Evolutionary conservation across 2,888 invertebrate species (phyloP), one percentile per base, ranked within the genome.

Genomic region (Trilocha varians): DNA sequence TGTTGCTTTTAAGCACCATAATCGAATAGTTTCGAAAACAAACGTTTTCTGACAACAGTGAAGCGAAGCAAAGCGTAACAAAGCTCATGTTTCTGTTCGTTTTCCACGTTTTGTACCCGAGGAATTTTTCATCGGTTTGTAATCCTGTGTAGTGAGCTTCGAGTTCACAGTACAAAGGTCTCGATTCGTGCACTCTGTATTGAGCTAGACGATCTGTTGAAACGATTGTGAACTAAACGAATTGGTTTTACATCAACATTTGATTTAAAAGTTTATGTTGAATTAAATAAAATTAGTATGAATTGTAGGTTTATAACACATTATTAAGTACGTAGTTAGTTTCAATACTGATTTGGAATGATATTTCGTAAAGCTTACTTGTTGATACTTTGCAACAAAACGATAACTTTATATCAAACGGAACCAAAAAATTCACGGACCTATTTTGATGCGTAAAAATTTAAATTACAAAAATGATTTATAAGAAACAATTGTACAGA

Each of bases 61-160:
- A 62, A 49, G 47, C 46, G 46, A 54, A 62, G 64, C 61, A 63
- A 65, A 63, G 55, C 54, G 47, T 43, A 44, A 57, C 63, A 64
- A 66, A 69, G 61, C 60, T 59, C 49, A 55, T 55, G 59, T 65
- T 70, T 67, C 67, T 68, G 69, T 77, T 72, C 74, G 72, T 75
- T 75, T 74, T 70, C 57, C 61, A 59, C 64, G 57, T 59, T 64
- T 62, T 57, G 62, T 57, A 55, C 54, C 59, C 53, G 47, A 52
- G 61, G 66, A 66, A 73, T 73, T 73, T 75, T 77, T 74, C 72
- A 74, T 70, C 65, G 66, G 66, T 61, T 70, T 66, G 70, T 71
- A 70, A 74, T 71, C 67, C 70, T 45, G 45, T 62, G 62, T 64
- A 66, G 65, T 69, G 53, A 49, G 57, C 49, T 52, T 53, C 46